These are phyloP conservation scores for Philopedon plagiatum DNA, from an alignment of 2,888 invertebrate genomes.

Conservation along the genomic window DNA sequence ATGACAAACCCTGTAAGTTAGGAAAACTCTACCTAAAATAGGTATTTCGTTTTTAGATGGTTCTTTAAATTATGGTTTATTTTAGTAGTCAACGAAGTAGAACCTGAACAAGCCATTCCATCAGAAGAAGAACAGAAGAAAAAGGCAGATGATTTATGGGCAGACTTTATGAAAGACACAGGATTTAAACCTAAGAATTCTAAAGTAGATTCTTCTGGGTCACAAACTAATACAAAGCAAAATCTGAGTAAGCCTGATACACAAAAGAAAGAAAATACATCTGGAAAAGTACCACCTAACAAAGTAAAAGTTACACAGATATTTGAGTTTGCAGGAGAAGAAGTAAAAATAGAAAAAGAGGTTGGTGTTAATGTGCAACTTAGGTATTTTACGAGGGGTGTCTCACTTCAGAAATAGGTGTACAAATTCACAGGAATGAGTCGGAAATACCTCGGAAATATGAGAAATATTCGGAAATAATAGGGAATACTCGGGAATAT, in stretches of 20 bases:
- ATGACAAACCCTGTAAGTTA: constrained; percentile 57
- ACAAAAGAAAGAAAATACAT: constrained; percentile 52
- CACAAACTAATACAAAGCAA: constrained; percentile 13
- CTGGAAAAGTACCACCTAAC: constrained; percentile 63
- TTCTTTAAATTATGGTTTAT: too few relatives aligned
- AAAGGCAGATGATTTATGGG: constrained; percentile 84
- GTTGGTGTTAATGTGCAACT: too few relatives aligned
- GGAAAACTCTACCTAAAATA: too few relatives aligned
- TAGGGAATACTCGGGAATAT: too few relatives aligned
- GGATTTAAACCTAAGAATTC: constrained; percentile 67
- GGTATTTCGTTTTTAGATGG: too few relatives aligned
- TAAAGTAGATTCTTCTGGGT: constrained; percentile 28
- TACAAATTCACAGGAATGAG: too few relatives aligned
- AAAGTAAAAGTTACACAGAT: constrained; percentile 77
- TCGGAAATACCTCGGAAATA: too few relatives aligned
- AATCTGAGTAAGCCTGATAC: constrained; percentile 46
- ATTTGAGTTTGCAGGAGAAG: constrained; percentile 92
- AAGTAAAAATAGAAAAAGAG: constrained; percentile 78
- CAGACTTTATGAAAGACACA: constrained; percentile 82
- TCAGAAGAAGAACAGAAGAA: constrained; percentile 76
- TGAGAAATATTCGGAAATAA: too few relatives aligned
- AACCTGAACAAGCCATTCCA: neutral
- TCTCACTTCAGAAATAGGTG: too few relatives aligned
- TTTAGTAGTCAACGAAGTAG: constrained; percentile 19
- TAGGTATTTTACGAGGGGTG: too few relatives aligned